Base-by-base conservation (phyloP, 92 coral and sea anemone genomes). In the Epizoanthus fatuus region DNA sequence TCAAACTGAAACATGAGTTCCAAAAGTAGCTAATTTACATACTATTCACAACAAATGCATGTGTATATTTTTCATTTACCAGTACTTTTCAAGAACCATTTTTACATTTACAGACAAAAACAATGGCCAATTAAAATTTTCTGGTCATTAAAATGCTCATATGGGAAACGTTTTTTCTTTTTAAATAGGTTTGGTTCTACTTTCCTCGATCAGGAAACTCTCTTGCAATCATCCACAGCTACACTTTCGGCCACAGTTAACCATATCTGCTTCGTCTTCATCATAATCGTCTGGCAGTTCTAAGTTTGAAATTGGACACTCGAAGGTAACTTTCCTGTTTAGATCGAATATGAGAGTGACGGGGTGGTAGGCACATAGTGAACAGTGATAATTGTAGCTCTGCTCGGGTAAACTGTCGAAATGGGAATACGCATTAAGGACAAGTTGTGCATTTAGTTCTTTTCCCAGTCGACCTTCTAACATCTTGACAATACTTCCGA, bases 291-390 rank as follows among this genome's bases (percentile, higher is more conserved):
- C 88, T 0, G 88, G 90, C 10, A 88, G 81, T 67, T 83, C 74
- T 60, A 92, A 22, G 25, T 73, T 56, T 1, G 80, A 64, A 19
- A 53, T 35, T 2, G 86, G 74, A 59, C 95, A 92, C 25, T 68
- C 70, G 54, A 92, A 89, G 14, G 84, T 68, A 16, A 92, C 88
- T 68, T 88, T 92, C 39, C 62, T 86, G 74, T 92, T 88, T 20
- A 92, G 38, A 38, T 84, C 87, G 63, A 75, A 76, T 10, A 72
- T 83, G 5, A 90, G 19, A 11, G 44, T 75, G 5, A 22, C 63
- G 0, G 90, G 93, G 54, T 90, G 84, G 52, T 66, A 63, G 4
- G 88, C 93, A 86, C 91, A 90, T 3, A 90, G 45, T 4, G 76
- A 64, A 35, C 93, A 86, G 87, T 42, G 32, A 42, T 55, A 90